phyloP scores from a whole-genome alignment of 2,797 vertebrate genomes.

The Rhincodon typus region DNA sequence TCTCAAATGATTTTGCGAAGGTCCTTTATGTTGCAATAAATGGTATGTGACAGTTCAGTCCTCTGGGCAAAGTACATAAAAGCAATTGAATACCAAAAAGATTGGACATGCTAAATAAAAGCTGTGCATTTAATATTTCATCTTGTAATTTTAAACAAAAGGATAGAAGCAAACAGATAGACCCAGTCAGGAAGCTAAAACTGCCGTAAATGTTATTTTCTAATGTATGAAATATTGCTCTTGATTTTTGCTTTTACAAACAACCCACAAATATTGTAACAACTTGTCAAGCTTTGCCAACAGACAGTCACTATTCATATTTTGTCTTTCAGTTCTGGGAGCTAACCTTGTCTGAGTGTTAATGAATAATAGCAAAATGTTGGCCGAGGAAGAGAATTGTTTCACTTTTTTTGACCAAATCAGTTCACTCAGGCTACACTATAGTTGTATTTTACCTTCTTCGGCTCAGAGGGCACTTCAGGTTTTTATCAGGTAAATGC shows the following conservation, averaged over 20 bases:
- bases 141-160: conserved; percentile 9
- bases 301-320: background rate
- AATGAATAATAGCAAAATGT: conserved; percentile 10
- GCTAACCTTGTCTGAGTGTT: background rate
- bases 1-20: conserved; percentile 29
- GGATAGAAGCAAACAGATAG: background rate
- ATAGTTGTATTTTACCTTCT: background rate
- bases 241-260: conserved; percentile 5
- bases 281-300: background rate
- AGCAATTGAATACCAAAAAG: background rate
- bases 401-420: background rate
- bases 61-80: background rate
- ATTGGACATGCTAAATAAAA: background rate
- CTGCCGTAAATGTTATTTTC: background rate
- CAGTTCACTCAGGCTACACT: background rate
- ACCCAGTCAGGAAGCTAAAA: background rate
- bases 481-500: background rate
- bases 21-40: background rate
- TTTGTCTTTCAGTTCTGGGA: background rate
- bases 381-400: background rate
- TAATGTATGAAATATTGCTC: background rate
- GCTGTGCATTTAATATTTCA: background rate
- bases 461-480: background rate
- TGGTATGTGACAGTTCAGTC: background rate
- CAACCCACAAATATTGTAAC: background rate